Conservation (phyloP, 2,113 vertebrate species). For the Eulemur rufifrons region DNA sequence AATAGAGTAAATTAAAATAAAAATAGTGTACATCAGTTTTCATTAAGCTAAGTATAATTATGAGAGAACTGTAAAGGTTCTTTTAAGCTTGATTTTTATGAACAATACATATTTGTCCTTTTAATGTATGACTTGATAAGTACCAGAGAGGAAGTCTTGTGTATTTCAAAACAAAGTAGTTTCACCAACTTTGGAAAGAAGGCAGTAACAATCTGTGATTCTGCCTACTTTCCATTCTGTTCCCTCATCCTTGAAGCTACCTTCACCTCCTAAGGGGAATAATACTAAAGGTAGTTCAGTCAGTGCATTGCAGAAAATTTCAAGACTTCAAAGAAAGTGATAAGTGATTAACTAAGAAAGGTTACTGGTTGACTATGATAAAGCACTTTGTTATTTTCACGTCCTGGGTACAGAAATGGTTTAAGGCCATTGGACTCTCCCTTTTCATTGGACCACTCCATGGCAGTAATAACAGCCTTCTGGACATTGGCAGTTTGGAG, state of each 20-base stretch:
- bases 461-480: too few species aligned
- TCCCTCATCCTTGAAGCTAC: neutral
- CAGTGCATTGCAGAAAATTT: neutral
- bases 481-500: neutral
- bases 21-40: neutral
- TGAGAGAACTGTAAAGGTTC: neutral
- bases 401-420: neutral
- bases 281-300: neutral
- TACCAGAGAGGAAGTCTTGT: neutral
- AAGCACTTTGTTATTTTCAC: neutral
- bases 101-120: neutral
- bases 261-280: neutral
- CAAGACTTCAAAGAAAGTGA: neutral
- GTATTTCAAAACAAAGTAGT: neutral
- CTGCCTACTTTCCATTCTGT: neutral
- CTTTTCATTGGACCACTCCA: neutral
- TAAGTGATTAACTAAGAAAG: neutral
- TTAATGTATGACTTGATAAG: neutral
- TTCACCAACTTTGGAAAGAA: neutral
- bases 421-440: neutral
- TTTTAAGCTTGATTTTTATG: conserved; percentile 6
- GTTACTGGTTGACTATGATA: neutral
- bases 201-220: neutral
- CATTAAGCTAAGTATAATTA: neutral
- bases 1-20: neutral